Conservation (phyloP, 1,140 invertebrate genomes). For the Drosophila guanche region DNA sequence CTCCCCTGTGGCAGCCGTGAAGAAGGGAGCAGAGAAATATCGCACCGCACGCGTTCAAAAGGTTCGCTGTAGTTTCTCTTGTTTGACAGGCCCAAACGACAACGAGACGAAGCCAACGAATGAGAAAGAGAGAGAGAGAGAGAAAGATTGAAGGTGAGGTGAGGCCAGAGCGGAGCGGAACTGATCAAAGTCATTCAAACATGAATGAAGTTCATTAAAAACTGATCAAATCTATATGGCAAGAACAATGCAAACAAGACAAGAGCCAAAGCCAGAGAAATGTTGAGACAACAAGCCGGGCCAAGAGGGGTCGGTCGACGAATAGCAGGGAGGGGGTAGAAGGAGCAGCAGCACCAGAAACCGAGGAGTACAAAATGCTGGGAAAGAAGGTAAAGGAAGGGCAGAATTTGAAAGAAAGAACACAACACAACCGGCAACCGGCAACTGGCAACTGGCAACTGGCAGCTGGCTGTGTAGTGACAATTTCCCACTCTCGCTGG, state of each 20-base stretch:
- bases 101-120: background rate
- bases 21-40: constrained; percentile 11
- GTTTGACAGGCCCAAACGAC: constrained; percentile 22
- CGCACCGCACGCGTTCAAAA: constrained; percentile 69
- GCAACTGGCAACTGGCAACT: constrained; percentile 26
- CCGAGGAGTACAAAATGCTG: constrained; percentile 22
- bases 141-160: constrained; percentile 8
- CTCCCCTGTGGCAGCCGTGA: no score
- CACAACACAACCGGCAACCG: background rate
- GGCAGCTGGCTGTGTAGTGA: constrained; percentile 15
- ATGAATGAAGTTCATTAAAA: constrained; percentile 83
- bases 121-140: background rate
- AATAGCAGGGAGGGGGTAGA: background rate
- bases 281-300: constrained; percentile 69
- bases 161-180: constrained; percentile 74
- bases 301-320: background rate
- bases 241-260: constrained; percentile 81
- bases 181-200: constrained; percentile 83
- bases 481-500: background rate
- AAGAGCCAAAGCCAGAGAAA: constrained; percentile 47
- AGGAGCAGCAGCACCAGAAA: background rate
- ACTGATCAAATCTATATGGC: constrained; percentile 81
- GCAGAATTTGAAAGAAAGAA: constrained; percentile 23
- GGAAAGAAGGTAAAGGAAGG: constrained; percentile 17
- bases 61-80: constrained; percentile 63